phyloP scores from a whole-genome alignment of 2,888 invertebrate species.

The Ctenicera cuprea region DNA sequence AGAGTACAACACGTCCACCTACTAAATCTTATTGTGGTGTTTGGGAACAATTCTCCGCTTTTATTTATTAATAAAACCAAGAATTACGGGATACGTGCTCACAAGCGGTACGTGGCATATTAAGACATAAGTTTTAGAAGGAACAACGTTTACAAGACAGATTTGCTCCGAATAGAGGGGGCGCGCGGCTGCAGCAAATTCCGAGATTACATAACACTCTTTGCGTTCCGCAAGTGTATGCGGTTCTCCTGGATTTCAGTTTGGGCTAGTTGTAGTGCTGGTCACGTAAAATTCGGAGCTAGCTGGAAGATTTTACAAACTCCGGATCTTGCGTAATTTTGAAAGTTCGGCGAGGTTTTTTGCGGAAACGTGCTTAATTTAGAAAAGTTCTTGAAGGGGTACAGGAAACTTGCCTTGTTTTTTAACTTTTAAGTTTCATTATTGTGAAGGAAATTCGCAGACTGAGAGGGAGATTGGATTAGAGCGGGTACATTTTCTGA shows the following conservation, averaged over 20 bases:
- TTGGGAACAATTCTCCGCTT: conserved; percentile 31
- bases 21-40: conserved; percentile 15
- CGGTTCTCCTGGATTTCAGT: conserved; percentile 25
- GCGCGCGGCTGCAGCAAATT: conserved; percentile 9
- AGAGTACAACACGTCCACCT: conserved; percentile 12
- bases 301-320: conserved; percentile 48
- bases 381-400: conserved; percentile 28
- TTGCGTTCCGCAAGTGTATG: conserved; percentile 22
- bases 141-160: conserved; percentile 24
- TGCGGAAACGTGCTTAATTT: conserved; percentile 44
- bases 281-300: conserved; percentile 50
- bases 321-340: conserved; percentile 51
- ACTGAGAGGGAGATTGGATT: conserved; percentile 21
- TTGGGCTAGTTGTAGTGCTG: conserved; percentile 35
- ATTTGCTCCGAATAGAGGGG: conserved; percentile 1
- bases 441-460: conserved; percentile 26
- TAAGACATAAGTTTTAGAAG: conserved; percentile 30
- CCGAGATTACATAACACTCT: conserved; percentile 26
- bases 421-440: conserved; percentile 32
- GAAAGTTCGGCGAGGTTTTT: conserved; percentile 45
- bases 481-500: neutral
- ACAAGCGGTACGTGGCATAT: conserved; percentile 17
- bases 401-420: conserved; percentile 24
- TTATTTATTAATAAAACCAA: conserved; percentile 37
- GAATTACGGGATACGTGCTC: conserved; percentile 38